phyloP scores from a whole-genome alignment of 2,113 vertebrate genomes.

The Sturnira hondurensis region DNA sequence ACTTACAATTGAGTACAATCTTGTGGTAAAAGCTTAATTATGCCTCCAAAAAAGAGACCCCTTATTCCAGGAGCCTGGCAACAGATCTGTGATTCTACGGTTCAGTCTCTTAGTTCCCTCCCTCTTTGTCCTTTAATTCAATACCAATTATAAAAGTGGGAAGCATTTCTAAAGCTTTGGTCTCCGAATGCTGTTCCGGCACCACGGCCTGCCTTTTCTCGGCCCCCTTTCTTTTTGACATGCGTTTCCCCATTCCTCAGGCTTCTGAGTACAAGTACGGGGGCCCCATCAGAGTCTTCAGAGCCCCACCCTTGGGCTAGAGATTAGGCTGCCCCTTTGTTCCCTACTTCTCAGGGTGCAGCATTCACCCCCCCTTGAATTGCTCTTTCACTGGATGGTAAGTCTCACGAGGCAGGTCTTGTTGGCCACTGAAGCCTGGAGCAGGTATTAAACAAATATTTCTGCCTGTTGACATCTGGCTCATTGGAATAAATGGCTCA shows the following conservation, averaged over 20 bases:
- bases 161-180: constrained; percentile 16
- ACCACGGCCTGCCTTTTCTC: neutral
- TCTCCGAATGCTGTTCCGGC: neutral
- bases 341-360: neutral
- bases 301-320: neutral
- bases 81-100: constrained; percentile 53
- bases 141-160: constrained; percentile 28
- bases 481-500: neutral
- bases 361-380: neutral
- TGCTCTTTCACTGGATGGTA: neutral
- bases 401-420: neutral
- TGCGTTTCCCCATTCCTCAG: neutral
- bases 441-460: neutral
- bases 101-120: neutral
- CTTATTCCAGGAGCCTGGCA: constrained; percentile 33
- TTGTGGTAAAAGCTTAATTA: constrained; percentile 33
- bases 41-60: neutral
- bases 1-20: neutral
- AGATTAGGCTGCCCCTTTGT: neutral
- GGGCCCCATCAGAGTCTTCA: neutral
- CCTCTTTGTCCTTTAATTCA: constrained; percentile 43
- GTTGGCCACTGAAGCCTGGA: neutral
- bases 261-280: neutral
- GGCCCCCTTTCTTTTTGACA: neutral
- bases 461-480: neutral